Evolutionary conservation across 2,113 vertebrate genomes (phyloP).

Genomic region (Silurus meridionalis): DNA sequence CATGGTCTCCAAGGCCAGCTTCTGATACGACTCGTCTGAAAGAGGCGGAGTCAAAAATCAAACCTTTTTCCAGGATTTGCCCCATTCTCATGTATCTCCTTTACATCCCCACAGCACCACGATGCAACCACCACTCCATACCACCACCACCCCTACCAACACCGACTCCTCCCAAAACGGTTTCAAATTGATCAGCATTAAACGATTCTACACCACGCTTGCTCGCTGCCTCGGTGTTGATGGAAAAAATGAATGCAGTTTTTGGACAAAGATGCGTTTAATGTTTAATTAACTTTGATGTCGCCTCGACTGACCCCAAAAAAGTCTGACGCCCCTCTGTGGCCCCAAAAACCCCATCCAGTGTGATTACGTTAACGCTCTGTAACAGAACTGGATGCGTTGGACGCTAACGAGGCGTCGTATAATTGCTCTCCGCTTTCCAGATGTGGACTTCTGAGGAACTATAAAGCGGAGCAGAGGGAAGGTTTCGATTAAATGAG

Average conservation of each 20-base stretch:
- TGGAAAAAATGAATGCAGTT: too few species aligned
- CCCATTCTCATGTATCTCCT: too few species aligned
- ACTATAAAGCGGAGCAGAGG: not conserved
- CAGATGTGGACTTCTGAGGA: not conserved
- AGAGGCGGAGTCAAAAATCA: not conserved
- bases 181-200: too few species aligned
- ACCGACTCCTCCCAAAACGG: too few species aligned
- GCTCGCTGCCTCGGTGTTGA: too few species aligned
- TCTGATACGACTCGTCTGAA: conserved; percentile 56
- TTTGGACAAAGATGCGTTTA: too few species aligned
- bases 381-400: not conserved
- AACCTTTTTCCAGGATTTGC: not conserved
- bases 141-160: too few species aligned
- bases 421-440: not conserved
- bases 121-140: too few species aligned
- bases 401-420: not conserved
- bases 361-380: not conserved
- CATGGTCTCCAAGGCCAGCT: conserved; percentile 55
- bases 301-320: not conserved
- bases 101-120: too few species aligned
- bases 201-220: too few species aligned
- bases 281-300: too few species aligned
- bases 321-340: not conserved
- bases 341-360: not conserved
- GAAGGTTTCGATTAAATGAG: conserved; percentile 39